Percentiles rank a stretch among this genome's conserved stretches.
Conservation (phyloP, 2,888 invertebrate genomes). For the Beris chalybata region DNA sequence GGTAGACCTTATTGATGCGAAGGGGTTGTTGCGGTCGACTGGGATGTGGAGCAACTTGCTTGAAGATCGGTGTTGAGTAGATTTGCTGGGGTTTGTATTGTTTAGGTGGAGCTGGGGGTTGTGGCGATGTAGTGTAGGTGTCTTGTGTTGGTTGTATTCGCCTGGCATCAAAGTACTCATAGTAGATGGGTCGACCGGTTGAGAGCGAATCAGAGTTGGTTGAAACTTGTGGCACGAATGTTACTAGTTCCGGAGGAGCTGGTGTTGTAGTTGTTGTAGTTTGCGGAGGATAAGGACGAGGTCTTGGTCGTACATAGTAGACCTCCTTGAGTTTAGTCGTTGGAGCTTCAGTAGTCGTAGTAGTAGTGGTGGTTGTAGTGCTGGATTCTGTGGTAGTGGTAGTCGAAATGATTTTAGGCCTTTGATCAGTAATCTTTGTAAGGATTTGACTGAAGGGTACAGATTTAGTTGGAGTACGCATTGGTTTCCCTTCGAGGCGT, state of each 20-base stretch:
- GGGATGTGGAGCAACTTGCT: background rate
- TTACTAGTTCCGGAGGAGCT: conserved; percentile 45
- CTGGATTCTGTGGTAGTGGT: conserved; percentile 53
- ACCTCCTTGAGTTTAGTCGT: conserved; percentile 52
- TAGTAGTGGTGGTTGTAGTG: conserved; percentile 56
- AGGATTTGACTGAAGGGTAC: conserved; percentile 46
- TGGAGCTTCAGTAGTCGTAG: conserved; percentile 50
- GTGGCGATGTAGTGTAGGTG: background rate
- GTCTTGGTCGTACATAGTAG: conserved; percentile 46
- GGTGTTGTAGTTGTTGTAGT: conserved; percentile 55
- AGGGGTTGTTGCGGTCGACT: conserved; percentile 19
- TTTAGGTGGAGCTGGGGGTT: conserved; percentile 24
- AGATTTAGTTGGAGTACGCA: conserved; percentile 40
- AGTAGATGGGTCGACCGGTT: conserved; percentile 55
- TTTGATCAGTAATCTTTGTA: conserved; percentile 46
- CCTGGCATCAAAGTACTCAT: conserved; percentile 54
- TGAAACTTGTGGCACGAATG: conserved; percentile 50
- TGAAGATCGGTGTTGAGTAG: conserved; percentile 8
- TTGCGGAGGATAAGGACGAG: conserved; percentile 47
- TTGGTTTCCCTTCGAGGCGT: conserved; percentile 62
- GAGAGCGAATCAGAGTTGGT: conserved; percentile 45
- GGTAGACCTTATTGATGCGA: conserved; percentile 19
- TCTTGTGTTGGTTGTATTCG: background rate
- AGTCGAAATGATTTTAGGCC: conserved; percentile 45
- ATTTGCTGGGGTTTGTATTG: conserved; percentile 30